Evolutionary conservation across 2,113 vertebrate genomes (phyloP).

Genomic region (Protobothrops flavoviridis): DNA sequence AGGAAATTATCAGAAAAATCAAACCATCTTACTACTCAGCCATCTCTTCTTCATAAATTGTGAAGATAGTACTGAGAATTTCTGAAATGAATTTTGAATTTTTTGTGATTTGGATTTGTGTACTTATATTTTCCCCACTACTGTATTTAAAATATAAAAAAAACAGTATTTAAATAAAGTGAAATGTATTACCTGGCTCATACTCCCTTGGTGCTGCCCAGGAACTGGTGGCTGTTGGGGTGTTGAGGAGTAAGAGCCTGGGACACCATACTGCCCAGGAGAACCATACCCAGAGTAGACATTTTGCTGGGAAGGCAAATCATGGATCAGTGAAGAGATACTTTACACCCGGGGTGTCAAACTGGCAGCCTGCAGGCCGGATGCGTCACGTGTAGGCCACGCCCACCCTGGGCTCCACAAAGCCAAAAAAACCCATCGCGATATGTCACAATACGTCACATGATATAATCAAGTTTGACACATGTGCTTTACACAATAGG

Average conservation of each 20-base stretch:
- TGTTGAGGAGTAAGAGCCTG: conserved; percentile 64
- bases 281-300: conserved; percentile 73
- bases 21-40: neutral
- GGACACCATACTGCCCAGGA: conserved; percentile 77
- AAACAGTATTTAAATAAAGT: neutral
- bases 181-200: conserved; percentile 60
- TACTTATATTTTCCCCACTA: neutral
- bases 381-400: too few relatives aligned
- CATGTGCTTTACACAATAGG: neutral
- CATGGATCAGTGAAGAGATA: neutral
- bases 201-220: conserved; percentile 62
- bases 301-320: conserved; percentile 66
- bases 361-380: too few relatives aligned
- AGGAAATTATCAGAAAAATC: neutral
- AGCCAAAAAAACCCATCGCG: too few relatives aligned
- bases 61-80: neutral
- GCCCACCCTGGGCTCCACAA: too few relatives aligned
- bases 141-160: neutral
- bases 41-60: neutral
- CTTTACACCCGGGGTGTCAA: too few relatives aligned
- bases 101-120: neutral
- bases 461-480: too few relatives aligned
- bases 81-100: neutral
- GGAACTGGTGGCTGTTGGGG: conserved; percentile 55
- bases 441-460: too few relatives aligned